phyloP scores from a whole-genome alignment of 2,888 invertebrate genomes.

The Brachypterus glaber region DNA sequence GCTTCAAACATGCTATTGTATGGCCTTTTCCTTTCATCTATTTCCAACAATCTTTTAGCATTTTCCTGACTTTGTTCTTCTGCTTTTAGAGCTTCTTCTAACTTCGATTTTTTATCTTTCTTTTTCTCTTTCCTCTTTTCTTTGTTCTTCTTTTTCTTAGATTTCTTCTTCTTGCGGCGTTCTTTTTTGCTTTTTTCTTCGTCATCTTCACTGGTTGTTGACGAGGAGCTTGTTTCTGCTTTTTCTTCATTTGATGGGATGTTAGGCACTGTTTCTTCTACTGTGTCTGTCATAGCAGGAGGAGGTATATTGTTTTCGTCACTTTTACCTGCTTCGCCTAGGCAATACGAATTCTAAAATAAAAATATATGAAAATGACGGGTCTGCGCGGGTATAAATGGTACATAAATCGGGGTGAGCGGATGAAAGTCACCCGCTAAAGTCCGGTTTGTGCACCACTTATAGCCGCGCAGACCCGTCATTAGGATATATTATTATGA shows the following conservation, averaged over 20 bases:
- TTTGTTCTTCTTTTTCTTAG: conserved; percentile 40
- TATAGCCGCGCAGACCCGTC: too few species aligned
- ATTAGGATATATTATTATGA: too few species aligned
- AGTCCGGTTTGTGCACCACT: too few species aligned
- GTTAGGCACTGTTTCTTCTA: conserved; percentile 17
- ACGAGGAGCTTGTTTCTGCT: conserved; percentile 20
- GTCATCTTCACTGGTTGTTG: conserved; percentile 29
- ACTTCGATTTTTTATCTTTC: conserved; percentile 44
- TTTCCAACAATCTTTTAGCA: conserved; percentile 54
- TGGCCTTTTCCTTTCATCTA: conserved; percentile 84
- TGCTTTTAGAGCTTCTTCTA: conserved; percentile 54
- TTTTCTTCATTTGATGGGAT: conserved; percentile 23
- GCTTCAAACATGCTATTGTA: conserved; percentile 87
- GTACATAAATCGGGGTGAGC: too few species aligned
- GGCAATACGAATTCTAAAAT: conserved; percentile 72
- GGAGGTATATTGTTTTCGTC: conserved; percentile 14
- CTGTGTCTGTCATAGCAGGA: conserved; percentile 12
- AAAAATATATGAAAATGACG: too few species aligned
- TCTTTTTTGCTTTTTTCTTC: conserved; percentile 45
- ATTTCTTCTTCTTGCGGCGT: conserved; percentile 45
- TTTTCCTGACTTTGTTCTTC: conserved; percentile 53
- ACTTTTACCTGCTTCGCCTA: conserved; percentile 60
- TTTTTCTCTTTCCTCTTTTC: conserved; percentile 34
- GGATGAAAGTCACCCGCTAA: too few species aligned
- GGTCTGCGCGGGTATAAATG: too few species aligned